Evolutionary conservation across 2,113 vertebrate species (phyloP).

Genomic region (Oriolus oriolus): DNA sequence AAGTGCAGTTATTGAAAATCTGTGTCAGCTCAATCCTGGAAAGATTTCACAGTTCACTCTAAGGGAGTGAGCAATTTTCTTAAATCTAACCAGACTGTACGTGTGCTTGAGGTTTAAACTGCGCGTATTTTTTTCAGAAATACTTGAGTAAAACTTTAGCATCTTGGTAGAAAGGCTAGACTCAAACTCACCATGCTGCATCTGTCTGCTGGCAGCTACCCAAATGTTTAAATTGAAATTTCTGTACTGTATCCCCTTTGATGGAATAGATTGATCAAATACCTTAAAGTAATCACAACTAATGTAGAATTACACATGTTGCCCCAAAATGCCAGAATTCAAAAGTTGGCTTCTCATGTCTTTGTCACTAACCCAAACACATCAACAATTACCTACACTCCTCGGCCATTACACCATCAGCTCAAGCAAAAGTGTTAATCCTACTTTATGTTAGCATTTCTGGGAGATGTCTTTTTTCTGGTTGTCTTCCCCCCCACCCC

Average conservation of each 20-base stretch:
- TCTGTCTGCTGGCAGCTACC: not conserved
- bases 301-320: not conserved
- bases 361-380: not conserved
- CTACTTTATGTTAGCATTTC: not conserved
- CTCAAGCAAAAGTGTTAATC: not conserved
- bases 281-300: not conserved
- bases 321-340: not conserved
- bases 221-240: not conserved
- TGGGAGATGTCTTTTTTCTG: not conserved
- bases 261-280: not conserved
- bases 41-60: not conserved
- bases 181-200: not conserved
- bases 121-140: not conserved
- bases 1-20: not conserved
- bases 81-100: not conserved
- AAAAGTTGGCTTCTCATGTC: not conserved
- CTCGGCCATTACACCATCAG: not conserved
- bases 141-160: not conserved
- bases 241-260: not conserved
- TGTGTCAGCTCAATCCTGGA: not conserved
- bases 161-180: not conserved
- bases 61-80: not conserved
- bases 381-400: not conserved
- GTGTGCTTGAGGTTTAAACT: not conserved
- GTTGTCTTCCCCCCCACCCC: accelerated